Percentiles rank a stretch among this genome's conserved stretches.
phyloP scores from a whole-genome alignment of 1,140 invertebrate genomes.

The Pseudachorutes palmiensis region DNA sequence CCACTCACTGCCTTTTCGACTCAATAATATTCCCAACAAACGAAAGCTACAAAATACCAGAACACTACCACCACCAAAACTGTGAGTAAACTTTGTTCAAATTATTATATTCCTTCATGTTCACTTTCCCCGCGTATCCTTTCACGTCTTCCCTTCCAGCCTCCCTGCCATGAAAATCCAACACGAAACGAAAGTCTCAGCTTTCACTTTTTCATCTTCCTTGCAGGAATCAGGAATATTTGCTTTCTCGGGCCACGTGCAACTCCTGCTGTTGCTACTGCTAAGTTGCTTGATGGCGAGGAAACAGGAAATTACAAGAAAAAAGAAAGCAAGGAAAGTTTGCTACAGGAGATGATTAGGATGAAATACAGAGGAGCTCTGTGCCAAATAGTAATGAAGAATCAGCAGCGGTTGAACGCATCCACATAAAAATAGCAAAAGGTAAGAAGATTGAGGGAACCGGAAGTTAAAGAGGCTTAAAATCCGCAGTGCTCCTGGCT shows the following conservation, averaged over 20 bases:
- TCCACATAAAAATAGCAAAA: background rate
- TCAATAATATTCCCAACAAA: too few relatives aligned
- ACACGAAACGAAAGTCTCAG: background rate
- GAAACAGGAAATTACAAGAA: background rate
- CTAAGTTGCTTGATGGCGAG: background rate
- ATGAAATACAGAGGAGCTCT: background rate
- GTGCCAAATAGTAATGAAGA: background rate
- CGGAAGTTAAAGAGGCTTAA: background rate
- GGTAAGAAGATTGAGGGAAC: background rate
- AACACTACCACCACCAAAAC: too few relatives aligned
- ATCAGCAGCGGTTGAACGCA: too few relatives aligned
- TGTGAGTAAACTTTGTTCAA: slow-evolving; percentile 11
- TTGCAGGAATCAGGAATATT: background rate
- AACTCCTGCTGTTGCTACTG: background rate
- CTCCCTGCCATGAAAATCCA: too few relatives aligned
- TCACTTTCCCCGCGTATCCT: background rate
- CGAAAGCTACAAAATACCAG: too few relatives aligned
- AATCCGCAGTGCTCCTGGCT: background rate
- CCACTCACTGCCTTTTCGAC: background rate
- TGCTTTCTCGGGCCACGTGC: background rate
- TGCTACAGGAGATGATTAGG: background rate
- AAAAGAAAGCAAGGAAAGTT: slow-evolving; percentile 6
- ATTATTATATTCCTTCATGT: background rate
- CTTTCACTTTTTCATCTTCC: background rate
- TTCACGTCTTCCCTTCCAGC: background rate